A percentile compares a stretch with the other conserved stretches of the same genome.
These are phyloP conservation scores for Steatocranus sp. DNA, from an alignment of 2,797 vertebrate species.

Conservation along the genomic window DNA sequence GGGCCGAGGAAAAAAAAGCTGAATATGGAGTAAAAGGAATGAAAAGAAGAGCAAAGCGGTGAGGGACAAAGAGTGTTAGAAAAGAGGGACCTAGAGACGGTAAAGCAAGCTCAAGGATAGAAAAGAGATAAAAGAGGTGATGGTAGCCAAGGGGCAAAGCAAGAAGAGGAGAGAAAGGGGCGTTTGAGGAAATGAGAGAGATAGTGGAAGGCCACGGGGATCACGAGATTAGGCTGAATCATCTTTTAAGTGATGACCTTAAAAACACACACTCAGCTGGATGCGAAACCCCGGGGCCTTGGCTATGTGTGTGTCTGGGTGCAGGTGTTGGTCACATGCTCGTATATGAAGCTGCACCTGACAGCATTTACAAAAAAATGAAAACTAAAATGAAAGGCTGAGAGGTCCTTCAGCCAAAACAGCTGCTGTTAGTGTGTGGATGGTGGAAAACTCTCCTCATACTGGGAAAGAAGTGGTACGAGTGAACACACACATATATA, in stretches of 20 bases:
- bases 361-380: background rate
- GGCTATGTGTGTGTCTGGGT: background rate
- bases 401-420: background rate
- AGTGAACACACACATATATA: background rate
- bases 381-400: background rate
- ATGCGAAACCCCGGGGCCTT: slow-evolving; percentile 34
- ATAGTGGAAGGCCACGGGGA: slow-evolving; percentile 47
- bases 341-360: background rate
- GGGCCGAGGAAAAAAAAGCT: rapidly evolving
- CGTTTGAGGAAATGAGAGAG: slow-evolving; percentile 47
- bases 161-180: slow-evolving; percentile 28
- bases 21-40: slow-evolving; percentile 33
- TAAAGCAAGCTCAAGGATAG: slow-evolving; percentile 22
- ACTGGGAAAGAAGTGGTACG: background rate
- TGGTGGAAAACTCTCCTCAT: background rate
- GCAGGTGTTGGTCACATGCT: slow-evolving; percentile 23
- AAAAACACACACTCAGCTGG: slow-evolving; percentile 67
- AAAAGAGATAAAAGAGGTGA: slow-evolving; percentile 52
- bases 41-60: slow-evolving; percentile 34
- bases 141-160: slow-evolving; percentile 38
- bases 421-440: background rate
- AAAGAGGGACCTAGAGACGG: slow-evolving; percentile 36
- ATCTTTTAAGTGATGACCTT: slow-evolving; percentile 75
- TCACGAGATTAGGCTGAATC: slow-evolving; percentile 69
- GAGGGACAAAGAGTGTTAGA: background rate